phyloP scores from a whole-genome alignment of 2,797 vertebrate genomes.

The Sebastes trivittatus region DNA sequence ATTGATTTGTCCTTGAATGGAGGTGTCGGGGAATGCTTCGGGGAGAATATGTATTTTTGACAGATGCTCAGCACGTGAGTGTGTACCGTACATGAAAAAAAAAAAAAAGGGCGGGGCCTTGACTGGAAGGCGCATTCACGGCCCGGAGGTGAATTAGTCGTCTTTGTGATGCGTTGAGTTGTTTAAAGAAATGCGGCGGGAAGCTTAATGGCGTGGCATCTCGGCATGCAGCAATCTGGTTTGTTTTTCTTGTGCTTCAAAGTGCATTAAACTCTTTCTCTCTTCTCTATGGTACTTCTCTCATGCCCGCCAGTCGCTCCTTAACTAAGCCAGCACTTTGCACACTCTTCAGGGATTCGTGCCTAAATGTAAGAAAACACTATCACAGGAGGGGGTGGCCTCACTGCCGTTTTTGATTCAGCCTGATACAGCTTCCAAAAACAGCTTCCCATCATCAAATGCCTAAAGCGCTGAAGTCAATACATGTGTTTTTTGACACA shows the following conservation, averaged over 20 bases:
- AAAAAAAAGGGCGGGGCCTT: conserved; percentile 37
- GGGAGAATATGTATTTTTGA: conserved; percentile 67
- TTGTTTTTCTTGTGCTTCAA: conserved; percentile 46
- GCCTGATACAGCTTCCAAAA: conserved; percentile 25
- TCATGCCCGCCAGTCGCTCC: conserved; percentile 33
- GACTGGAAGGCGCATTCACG: background rate
- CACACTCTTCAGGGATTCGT: conserved; percentile 41
- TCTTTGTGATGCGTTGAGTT: conserved; percentile 42
- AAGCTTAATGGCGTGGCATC: conserved; percentile 23
- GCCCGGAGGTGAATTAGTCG: conserved; percentile 50
- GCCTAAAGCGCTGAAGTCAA: conserved; percentile 42
- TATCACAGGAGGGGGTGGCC: conserved; percentile 21
- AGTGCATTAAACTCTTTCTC: conserved; percentile 35
- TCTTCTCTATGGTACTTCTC: background rate
- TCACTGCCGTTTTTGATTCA: conserved; percentile 13
- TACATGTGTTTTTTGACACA: conserved; percentile 12
- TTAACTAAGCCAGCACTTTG: conserved; percentile 49
- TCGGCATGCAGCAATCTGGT: conserved; percentile 28
- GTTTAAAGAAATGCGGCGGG: conserved; percentile 56
- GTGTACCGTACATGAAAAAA: conserved; percentile 19
- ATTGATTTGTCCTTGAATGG: conserved; percentile 84
- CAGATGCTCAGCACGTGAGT: conserved; percentile 47
- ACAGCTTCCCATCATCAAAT: conserved; percentile 16
- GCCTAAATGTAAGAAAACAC: conserved; percentile 27
- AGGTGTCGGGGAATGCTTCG: conserved; percentile 55